Evolutionary conservation across 2,888 invertebrate species (phyloP), one percentile per base, ranked within the genome.

Genomic region (Ochropleura plecta): DNA sequence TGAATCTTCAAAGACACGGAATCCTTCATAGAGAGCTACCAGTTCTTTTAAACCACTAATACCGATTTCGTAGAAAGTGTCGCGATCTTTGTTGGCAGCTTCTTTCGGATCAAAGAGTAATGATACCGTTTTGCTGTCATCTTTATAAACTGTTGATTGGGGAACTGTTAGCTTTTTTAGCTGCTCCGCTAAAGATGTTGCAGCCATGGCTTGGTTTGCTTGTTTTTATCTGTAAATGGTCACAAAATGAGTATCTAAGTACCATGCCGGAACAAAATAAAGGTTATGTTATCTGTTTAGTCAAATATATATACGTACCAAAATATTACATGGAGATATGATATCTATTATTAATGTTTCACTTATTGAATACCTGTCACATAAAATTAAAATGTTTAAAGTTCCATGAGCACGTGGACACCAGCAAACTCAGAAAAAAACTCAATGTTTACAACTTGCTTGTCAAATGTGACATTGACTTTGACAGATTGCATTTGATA

Each of bases 91-190:
- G 60, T 97, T 97, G 0, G 99, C 98, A 0, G 99, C 99, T 93
- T 99, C 99, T 90, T 98, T 98, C 0, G 98, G 97, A 89, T 99
- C 98, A 92, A 99, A 99, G 2, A 99, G 95, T 85, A 99, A 97
- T 0, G 99, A 99, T 16, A 98, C 97, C 65, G 97, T 97, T 88
- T 97, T 98, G 87, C 97, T 98, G 73, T 97, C 97, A 89, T 98
- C 97, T 69, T 96, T 94, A 51, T 98, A 94, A 7, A 97, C 91
- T 5, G 97, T 93, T 0, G 98, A 97, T 92, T 99, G 98, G 0
- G 99, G 99, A 4, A 97, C 97, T 60, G 97, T 97, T 72, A 99
- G 96, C 78, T 97, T 97, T 88, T 97, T 97, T 53, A 99, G 95
- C 95, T 99, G 99, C 85, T 98, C 97, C 66, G 98, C 97, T 91